Conservation (phyloP, 2,797 vertebrate species). For the Lacerta viridis region DNA sequence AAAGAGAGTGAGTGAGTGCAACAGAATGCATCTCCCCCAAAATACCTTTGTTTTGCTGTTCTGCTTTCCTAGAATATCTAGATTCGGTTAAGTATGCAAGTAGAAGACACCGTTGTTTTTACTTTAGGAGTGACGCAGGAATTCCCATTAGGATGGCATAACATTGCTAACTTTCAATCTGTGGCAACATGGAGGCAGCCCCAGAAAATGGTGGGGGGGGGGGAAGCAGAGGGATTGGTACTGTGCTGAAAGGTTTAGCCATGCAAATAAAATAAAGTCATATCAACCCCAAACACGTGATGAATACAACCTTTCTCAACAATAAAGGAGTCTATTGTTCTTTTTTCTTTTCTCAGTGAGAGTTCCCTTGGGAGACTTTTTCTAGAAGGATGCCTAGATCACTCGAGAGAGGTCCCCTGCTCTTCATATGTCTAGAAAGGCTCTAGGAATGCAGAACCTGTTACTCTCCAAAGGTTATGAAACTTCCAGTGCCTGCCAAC, state of each 20-base stretch:
- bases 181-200: not conserved
- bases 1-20: conserved; percentile 41
- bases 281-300: not conserved
- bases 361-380: not conserved
- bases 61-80: conserved; percentile 77
- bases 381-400: not conserved
- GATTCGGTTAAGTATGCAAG: conserved; percentile 75
- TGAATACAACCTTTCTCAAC: too few relatives aligned
- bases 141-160: not conserved
- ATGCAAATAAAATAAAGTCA: not conserved
- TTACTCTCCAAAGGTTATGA: too few relatives aligned
- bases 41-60: conserved; percentile 70
- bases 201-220: not conserved
- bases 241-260: not conserved
- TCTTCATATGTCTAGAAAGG: not conserved
- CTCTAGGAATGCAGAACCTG: not conserved
- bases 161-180: not conserved
- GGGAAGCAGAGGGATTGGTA: not conserved
- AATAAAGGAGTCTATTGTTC: not conserved
- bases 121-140: not conserved
- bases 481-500: too few relatives aligned
- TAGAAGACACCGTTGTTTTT: conserved; percentile 62
- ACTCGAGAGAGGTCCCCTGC: not conserved
- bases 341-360: not conserved
- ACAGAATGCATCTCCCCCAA: conserved; percentile 69